These are phyloP conservation scores for Mesocricetus auratus DNA, from an alignment of 2,113 vertebrate genomes.

Conservation along the genomic window DNA sequence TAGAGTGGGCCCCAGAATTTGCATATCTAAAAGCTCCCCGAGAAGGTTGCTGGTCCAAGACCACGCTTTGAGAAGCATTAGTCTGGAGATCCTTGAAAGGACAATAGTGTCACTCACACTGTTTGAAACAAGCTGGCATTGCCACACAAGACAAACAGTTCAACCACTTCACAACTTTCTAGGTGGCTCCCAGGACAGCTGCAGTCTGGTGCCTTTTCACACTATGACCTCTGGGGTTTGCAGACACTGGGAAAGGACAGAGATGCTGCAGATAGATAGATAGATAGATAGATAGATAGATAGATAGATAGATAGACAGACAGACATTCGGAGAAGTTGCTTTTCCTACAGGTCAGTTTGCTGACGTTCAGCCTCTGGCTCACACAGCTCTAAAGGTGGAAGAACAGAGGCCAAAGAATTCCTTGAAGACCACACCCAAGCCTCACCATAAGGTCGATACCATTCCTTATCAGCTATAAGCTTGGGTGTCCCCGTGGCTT, in stretches of 20 bases:
- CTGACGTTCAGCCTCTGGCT: slow-evolving; percentile 6
- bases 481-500: neutral
- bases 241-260: neutral
- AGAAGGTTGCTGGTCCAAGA: neutral
- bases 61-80: neutral
- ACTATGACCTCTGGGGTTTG: neutral
- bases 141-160: neutral
- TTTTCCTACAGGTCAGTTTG: slow-evolving; percentile 14
- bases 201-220: neutral
- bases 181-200: neutral
- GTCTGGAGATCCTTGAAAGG: neutral
- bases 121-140: neutral
- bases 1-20: neutral
- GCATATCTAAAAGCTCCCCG: slow-evolving; percentile 14
- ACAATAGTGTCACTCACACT: neutral
- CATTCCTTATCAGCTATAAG: slow-evolving; percentile 1
- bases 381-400: neutral
- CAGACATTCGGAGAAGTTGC: neutral
- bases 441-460: neutral
- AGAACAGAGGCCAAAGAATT: neutral
- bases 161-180: neutral
- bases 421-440: neutral
- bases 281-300: no score
- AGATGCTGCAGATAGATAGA: neutral
- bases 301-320: neutral